Evolutionary conservation across 2,888 invertebrate genomes (phyloP).

Genomic region (Lomographa bimaculata): DNA sequence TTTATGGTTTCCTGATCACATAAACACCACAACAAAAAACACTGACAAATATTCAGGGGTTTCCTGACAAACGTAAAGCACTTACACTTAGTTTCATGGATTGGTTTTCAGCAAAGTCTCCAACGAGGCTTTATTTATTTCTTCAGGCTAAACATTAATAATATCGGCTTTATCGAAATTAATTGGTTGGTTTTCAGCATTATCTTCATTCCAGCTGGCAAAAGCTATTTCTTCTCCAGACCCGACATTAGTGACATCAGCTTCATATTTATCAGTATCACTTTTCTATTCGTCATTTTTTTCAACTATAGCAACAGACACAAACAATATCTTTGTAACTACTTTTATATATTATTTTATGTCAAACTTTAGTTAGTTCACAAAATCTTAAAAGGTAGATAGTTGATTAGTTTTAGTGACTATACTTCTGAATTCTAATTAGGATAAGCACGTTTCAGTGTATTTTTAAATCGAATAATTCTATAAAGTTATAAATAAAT

Average conservation of each 20-base stretch:
- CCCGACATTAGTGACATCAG: too few relatives aligned
- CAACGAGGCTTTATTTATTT: neutral
- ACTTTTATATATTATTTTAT: neutral
- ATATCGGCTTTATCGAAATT: neutral
- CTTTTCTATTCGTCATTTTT: conserved; percentile 1
- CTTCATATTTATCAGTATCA: conserved; percentile 1
- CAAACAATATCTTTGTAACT: conserved; percentile 3
- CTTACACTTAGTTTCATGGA: conserved; percentile 8
- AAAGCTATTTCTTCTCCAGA: too few relatives aligned
- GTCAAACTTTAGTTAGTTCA: conserved; percentile 1
- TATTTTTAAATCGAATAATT: too few relatives aligned
- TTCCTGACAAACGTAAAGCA: conserved; percentile 12
- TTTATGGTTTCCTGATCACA: conserved; percentile 42
- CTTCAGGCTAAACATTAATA: neutral
- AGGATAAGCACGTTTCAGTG: too few relatives aligned
- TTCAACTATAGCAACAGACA: neutral
- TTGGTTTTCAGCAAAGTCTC: conserved; percentile 5
- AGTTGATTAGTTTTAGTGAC: too few relatives aligned
- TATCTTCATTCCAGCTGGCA: too few relatives aligned
- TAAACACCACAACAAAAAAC: conserved; percentile 49
- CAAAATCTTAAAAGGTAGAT: too few relatives aligned
- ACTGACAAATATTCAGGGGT: conserved; percentile 17
- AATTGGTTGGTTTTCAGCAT: too few relatives aligned
- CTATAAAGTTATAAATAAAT: too few relatives aligned
- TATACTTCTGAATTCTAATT: too few relatives aligned